A percentile compares a stretch with the other conserved stretches of the same genome.
Evolutionary conservation across 2,113 vertebrate genomes (phyloP).

Genomic region (Ailurus styani): DNA sequence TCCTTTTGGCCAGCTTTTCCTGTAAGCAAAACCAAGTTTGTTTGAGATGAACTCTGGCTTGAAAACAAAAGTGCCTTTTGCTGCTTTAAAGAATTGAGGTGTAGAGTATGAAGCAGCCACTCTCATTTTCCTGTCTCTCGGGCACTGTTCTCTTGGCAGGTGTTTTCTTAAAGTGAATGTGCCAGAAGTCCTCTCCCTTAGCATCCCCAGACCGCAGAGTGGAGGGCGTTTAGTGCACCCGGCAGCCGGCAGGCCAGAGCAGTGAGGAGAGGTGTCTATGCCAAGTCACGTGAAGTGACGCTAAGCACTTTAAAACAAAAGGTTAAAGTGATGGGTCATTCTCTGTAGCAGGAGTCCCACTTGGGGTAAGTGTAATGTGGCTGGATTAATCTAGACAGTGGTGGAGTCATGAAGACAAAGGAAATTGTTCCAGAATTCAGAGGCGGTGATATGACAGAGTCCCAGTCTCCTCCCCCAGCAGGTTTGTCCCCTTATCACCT

Average conservation of each 20-base stretch:
- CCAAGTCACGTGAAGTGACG: background rate
- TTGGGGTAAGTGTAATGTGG: background rate
- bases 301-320: conserved; percentile 53
- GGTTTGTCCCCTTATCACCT: background rate
- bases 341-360: background rate
- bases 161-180: background rate
- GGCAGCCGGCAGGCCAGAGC: background rate
- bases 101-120: conserved; percentile 9
- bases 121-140: background rate
- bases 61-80: conserved; percentile 68
- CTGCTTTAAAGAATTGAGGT: conserved; percentile 40
- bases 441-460: background rate
- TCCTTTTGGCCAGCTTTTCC: conserved; percentile 7
- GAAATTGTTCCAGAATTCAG: background rate
- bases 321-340: background rate
- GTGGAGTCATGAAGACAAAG: background rate
- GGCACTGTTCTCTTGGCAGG: background rate
- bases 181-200: background rate
- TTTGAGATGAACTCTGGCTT: conserved; percentile 32
- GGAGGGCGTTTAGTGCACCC: background rate
- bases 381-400: background rate
- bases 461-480: background rate
- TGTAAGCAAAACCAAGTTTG: conserved; percentile 7
- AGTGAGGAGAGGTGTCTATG: background rate
- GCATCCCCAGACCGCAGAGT: background rate